phyloP scores from a whole-genome alignment of 1,140 invertebrate species.

The Drosophila parvula region DNA sequence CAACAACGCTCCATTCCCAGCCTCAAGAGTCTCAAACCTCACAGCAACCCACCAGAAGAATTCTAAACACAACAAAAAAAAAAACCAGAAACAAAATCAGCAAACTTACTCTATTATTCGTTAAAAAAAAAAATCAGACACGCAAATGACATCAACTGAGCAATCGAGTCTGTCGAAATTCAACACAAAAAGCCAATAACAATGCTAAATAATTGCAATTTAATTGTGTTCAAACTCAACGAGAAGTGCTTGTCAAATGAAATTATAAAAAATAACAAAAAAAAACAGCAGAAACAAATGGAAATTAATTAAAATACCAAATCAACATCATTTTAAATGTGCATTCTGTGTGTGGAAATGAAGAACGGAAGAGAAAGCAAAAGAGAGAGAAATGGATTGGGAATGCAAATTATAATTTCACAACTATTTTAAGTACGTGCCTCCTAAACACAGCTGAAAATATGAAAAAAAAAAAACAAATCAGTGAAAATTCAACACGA shows the following conservation, averaged over 20 bases:
- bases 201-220: slow-evolving; percentile 59
- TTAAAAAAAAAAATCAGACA: slow-evolving; percentile 38
- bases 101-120: slow-evolving; percentile 26
- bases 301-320: slow-evolving; percentile 19
- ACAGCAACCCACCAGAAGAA: slow-evolving; percentile 28
- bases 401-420: slow-evolving; percentile 28
- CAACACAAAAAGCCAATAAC: slow-evolving; percentile 44
- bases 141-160: slow-evolving; percentile 59
- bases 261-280: slow-evolving; percentile 21
- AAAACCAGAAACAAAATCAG: slow-evolving; percentile 5
- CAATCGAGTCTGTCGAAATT: slow-evolving; percentile 33
- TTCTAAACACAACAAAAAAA: slow-evolving; percentile 20
- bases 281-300: slow-evolving; percentile 20
- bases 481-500: slow-evolving; percentile 35
- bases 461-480: slow-evolving; percentile 11
- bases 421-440: slow-evolving; percentile 45
- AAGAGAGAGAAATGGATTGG: not conserved
- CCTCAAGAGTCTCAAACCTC: slow-evolving; percentile 29
- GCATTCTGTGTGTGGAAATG: slow-evolving; percentile 40
- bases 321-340: slow-evolving; percentile 9
- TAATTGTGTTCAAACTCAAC: slow-evolving; percentile 63
- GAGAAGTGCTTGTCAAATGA: slow-evolving; percentile 46
- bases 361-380: slow-evolving; percentile 10
- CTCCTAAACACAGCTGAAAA: slow-evolving; percentile 14
- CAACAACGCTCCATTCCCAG: slow-evolving; percentile 68